Base-by-base conservation (phyloP, 1,140 invertebrate genomes). In the Drosophila leontia region DNA sequence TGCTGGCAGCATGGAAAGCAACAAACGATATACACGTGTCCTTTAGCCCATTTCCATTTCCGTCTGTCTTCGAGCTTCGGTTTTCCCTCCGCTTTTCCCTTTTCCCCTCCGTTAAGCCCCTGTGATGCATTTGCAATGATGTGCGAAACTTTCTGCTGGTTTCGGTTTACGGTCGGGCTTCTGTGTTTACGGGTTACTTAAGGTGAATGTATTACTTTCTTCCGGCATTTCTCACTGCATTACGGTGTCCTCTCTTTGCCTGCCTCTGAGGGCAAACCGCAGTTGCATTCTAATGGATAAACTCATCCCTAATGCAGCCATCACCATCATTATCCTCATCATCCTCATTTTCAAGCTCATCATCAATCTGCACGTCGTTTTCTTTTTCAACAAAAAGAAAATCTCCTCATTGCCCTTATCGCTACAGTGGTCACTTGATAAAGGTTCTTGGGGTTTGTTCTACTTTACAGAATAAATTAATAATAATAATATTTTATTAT, bases 131-230 rank as follows among this genome's bases (percentile, higher is more conserved):
- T 78, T 67, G 75, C 74, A 78, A 71, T 78, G 75, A 78, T 78
- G 75, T 76, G 58, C 50, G 42, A 53, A 78, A 78, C 65, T 64
- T 59, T 47, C 42, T 41, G 34, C 42, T 41, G 42, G 19, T 67
- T 59, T 59, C 74, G 70, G 70, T 39, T 75, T 75, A 62, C 67
- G 57, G 48, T 48, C 34, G 57, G 48, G 39, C 47, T 75, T 29
- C 60, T 23, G 34, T 56, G 34, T 39, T 76, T 68, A 57, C 64
- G 60, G 76, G 76, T 79, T 79, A 78, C 76, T 78, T 71, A 79
- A 59, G 75, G 76, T 79, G 76, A 78, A 78, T 51, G 76, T 78
- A 79, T 79, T 79, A 79, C 76, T 78, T 79, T 79, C 39, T 69
- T 78, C 56, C 55, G 63, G 56, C 34, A 58, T 59, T 69, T 65